A percentile compares a stretch with the other conserved stretches of the same genome.
Evolutionary conservation across 2,797 vertebrate genomes (phyloP).

Genomic region (Cuculus canorus): DNA sequence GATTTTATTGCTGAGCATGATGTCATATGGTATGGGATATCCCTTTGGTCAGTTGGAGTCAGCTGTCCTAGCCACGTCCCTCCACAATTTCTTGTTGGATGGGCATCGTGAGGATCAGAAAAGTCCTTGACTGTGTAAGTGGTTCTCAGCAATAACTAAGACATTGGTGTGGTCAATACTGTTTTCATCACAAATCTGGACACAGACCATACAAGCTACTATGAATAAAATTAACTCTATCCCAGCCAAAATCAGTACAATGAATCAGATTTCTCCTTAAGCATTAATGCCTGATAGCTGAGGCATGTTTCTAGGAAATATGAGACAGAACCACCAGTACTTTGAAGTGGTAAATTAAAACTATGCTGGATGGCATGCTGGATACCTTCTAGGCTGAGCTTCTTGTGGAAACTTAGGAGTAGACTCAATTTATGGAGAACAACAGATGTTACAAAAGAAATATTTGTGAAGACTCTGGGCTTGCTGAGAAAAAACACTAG

Average conservation of each 20-base stretch:
- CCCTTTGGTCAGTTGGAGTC: not conserved
- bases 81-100: not conserved
- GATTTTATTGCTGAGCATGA: not conserved
- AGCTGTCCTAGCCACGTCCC: not conserved
- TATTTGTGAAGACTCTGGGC: accelerated
- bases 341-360: not conserved
- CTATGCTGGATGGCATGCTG: not conserved
- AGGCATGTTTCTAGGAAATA: not conserved
- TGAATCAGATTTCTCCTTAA: not conserved
- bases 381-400: not conserved
- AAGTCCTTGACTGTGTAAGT: not conserved
- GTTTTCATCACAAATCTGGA: not conserved
- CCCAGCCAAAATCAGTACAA: not conserved
- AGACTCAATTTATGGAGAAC: not conserved
- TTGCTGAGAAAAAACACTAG: not conserved
- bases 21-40: not conserved
- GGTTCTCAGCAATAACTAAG: not conserved
- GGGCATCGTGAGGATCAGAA: not conserved
- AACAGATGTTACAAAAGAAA: not conserved
- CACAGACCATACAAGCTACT: not conserved
- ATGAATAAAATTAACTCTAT: not conserved
- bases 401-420: not conserved
- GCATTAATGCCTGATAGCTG: not conserved
- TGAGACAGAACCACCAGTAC: not conserved
- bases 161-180: not conserved